Evolutionary conservation across 2,113 vertebrate species (phyloP).

Genomic region (Anser cygnoides): DNA sequence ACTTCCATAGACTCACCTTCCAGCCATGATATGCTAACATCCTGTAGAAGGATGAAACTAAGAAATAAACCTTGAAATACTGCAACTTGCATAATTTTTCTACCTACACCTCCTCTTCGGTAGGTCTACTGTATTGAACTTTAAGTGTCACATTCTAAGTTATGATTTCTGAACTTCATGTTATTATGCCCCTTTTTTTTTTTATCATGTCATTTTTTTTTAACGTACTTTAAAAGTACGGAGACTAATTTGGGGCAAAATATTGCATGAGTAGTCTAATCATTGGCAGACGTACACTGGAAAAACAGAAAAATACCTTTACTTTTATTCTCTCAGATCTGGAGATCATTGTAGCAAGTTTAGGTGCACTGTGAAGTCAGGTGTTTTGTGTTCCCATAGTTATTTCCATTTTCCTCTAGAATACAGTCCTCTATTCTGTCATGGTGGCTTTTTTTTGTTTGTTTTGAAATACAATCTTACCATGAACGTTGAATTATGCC

Average conservation of each 20-base stretch:
- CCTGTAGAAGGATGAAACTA: neutral
- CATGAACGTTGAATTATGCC: neutral
- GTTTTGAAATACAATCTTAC: conserved; percentile 29
- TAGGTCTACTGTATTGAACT: neutral
- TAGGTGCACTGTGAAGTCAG: neutral
- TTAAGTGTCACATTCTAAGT: neutral
- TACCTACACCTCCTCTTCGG: neutral
- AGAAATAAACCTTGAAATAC: neutral
- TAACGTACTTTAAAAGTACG: neutral
- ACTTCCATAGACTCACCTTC: neutral
- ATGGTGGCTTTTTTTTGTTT: neutral
- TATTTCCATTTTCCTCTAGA: neutral
- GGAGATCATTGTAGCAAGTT: neutral
- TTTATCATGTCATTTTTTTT: accelerated
- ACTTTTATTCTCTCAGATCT: neutral
- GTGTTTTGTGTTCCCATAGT: neutral
- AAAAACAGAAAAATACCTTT: neutral
- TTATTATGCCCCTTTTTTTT: neutral
- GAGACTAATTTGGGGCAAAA: neutral
- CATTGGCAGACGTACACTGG: neutral
- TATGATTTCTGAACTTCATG: neutral
- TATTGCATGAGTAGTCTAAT: neutral
- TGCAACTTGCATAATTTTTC: neutral
- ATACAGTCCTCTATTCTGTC: neutral
- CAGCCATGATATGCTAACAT: neutral